Evolutionary conservation across 1,140 invertebrate genomes (phyloP), one percentile per base, ranked within the genome.

Genomic region (Drosophila micromelanica): DNA sequence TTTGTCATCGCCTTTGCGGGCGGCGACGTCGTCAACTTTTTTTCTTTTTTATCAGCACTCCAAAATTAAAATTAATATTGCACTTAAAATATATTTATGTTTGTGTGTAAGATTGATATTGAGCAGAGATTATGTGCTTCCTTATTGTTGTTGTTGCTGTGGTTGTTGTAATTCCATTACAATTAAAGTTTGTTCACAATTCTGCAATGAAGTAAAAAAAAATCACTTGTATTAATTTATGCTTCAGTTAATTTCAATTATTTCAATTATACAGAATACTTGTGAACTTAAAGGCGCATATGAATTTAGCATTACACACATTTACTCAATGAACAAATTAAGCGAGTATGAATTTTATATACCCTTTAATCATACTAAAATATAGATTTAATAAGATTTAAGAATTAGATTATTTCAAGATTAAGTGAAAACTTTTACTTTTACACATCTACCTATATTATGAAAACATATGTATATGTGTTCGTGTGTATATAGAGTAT

Each of bases 41-140:
- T 56, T 76, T 76, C 73, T 65, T 56, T 56, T 76, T 80, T 76
- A 67, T 73, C 77, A 85, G 77, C 69, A 80, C 70, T 80, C 74
- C 80, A 86, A 80, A 85, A 74, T 80, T 80, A 68, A 80, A 85
- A 86, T 78, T 80, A 80, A 85, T 81, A 78, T 68, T 73, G 56
- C 70, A 60, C 49, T 72, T 67, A 30, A 38, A 27, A 9, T 30
- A 38, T 55, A 17, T 23, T 23, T 23, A 15, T 45, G 13, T 42
- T 35, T 38, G 11, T 52, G 13, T 46, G 7, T 45, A 1, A 32
- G 9, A 17, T 8, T 13, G n/a, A 46, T 4, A 38, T 11, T 13
- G 11, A 52, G 35, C 45, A 54, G 11, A 35, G 45, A 63, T 63
- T 70, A 43, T 63, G 48, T 42, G 42, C 42, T 63, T 54, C 42